Evolutionary conservation across 2,113 vertebrate species (phyloP).

Genomic region (Lipophrys pholis): DNA sequence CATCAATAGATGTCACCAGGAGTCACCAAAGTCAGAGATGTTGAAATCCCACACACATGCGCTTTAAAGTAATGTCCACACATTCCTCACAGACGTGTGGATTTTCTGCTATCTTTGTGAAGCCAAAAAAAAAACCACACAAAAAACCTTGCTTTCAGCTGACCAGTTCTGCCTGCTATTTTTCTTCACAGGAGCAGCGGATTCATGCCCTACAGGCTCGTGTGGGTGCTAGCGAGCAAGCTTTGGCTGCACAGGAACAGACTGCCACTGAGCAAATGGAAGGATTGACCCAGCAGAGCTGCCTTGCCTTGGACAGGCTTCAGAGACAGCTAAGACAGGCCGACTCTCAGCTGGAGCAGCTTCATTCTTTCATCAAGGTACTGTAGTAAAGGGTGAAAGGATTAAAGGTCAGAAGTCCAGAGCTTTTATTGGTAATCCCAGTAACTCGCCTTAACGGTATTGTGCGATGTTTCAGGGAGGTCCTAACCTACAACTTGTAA

Average conservation of each 20-base stretch:
- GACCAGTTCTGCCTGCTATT: constrained; percentile 21
- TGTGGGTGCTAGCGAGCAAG: constrained; percentile 82
- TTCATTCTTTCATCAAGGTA: constrained; percentile 89
- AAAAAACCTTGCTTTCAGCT: constrained; percentile 23
- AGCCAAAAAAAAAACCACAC: constrained; percentile 2
- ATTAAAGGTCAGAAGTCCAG: constrained; percentile 1
- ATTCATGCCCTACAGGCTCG: constrained; percentile 82
- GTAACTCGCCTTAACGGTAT: background rate
- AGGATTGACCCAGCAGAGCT: constrained; percentile 87
- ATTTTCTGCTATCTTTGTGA: background rate
- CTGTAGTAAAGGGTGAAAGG: constrained; percentile 39
- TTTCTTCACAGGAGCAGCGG: constrained; percentile 84
- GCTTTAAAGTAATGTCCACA: constrained; percentile 3
- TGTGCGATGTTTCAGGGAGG: background rate
- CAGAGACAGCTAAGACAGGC: constrained; percentile 84
- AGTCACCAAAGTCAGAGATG: constrained; percentile 5
- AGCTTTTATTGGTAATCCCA: background rate
- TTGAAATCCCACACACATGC: constrained; percentile 4
- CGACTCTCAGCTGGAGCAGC: constrained; percentile 86
- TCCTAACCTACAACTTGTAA: constrained; percentile 12
- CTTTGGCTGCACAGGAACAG: constrained; percentile 85
- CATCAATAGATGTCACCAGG: background rate
- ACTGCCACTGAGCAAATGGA: constrained; percentile 87
- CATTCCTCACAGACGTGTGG: constrained; percentile 1
- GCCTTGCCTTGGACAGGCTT: constrained; percentile 83